These are phyloP conservation scores for Alligator mississippiensis DNA, from an alignment of 2,113 vertebrate genomes.

Conservation along the genomic window DNA sequence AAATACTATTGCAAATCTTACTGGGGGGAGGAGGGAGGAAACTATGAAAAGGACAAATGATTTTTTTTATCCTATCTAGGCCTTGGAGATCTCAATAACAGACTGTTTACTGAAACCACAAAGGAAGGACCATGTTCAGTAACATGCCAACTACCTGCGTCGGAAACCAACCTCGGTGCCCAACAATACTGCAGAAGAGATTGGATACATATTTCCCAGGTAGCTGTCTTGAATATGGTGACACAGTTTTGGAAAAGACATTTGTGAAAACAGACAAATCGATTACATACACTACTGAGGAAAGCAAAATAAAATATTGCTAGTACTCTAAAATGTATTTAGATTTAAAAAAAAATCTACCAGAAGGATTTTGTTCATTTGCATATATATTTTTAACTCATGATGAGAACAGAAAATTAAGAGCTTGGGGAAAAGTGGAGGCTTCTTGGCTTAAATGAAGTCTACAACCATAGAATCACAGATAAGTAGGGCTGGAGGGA, in stretches of 20 bases:
- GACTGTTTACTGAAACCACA: neutral
- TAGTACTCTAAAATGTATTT: neutral
- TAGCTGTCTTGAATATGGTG: neutral
- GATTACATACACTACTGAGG: neutral
- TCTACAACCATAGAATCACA: neutral
- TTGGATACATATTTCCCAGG: neutral
- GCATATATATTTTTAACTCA: neutral
- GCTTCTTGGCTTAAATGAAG: neutral
- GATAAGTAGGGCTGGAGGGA: too few species aligned
- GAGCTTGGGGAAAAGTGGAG: neutral
- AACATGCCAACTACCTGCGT: rapidly evolving
- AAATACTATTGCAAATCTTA: neutral
- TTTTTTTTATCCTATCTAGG: neutral
- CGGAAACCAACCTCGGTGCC: neutral
- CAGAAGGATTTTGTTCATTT: too few species aligned
- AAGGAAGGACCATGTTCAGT: neutral
- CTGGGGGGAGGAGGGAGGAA: neutral
- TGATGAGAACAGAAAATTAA: neutral
- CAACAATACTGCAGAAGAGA: rapidly evolving
- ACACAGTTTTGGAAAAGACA: neutral
- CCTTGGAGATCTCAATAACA: neutral
- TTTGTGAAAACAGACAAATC: neutral
- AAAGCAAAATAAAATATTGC: neutral
- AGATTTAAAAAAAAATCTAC: rapidly evolving
- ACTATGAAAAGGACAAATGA: rapidly evolving